Evolutionary conservation across 1,140 invertebrate species (phyloP), one percentile per base, ranked within the genome.

Genomic region (Philopotamus ludificatus): DNA sequence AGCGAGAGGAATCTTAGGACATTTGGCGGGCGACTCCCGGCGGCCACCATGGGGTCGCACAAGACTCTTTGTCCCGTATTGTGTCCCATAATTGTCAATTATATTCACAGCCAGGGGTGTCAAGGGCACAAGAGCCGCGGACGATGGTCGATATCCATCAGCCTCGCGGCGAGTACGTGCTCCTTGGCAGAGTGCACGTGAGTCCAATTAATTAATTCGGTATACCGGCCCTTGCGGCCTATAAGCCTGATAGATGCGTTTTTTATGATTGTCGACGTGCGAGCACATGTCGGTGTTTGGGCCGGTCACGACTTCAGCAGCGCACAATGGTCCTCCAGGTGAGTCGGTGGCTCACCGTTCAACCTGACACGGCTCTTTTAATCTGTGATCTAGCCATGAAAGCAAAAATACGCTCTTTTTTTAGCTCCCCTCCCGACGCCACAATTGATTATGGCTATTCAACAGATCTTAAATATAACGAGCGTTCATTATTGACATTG

Each of bases 61-160:
- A 21, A 21, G 22, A 53, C 50, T 42, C 39, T 49, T 51, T 65
- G 63, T 51, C 54, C 50, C 16, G 50, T 45, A 65, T 68, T 68
- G 67, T 68, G 34, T 16, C 47, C 21, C 15, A 39, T 68, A 65
- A 68, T 68, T 68, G 67, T 61, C 67, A 68, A 68, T 68, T 68
- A 68, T 65, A 60, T 47, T 65, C 67, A 62, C 50, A 25, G 42
- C 22, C 25, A 49, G 55, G 62, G 67, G 63, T 50, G 63, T 28
- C 10, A 3, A 22, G 18, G 21, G 1, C 10, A 20, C 26, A n/a
- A 3, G 23, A 16, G 26, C 8, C 21, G n/a, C n/a, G n/a, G 25
- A 3, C 23, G 20, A 10, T 34, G 51, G 21, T 54, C 51, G 51
- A 54, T 54, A 54, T 34, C 51, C n/a, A 54, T 54, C 41, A 22